Percentiles rank a stretch among this genome's conserved stretches.
Evolutionary conservation across 2,797 vertebrate species (phyloP).

Genomic region (Parauchenoglanis ngamensis): DNA sequence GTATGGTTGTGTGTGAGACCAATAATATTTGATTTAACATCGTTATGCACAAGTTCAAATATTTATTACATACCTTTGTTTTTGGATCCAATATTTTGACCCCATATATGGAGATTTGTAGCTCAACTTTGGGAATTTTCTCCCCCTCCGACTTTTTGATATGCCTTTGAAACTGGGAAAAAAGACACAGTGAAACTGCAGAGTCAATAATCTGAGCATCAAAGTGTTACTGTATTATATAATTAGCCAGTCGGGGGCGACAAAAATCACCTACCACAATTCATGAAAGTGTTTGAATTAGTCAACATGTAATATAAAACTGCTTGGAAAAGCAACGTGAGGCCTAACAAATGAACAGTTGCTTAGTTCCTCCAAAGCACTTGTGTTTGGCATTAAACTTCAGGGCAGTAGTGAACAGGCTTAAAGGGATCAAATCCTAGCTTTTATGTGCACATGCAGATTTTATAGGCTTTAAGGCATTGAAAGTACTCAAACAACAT

Average conservation of each 20-base stretch:
- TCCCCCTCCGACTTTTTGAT: constrained; percentile 91
- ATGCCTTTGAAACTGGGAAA: constrained; percentile 83
- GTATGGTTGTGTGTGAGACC: background rate
- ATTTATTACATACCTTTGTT: constrained; percentile 75
- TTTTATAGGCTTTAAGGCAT: background rate
- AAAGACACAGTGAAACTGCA: constrained; percentile 5
- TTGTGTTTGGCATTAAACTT: background rate
- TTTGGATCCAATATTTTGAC: constrained; percentile 87
- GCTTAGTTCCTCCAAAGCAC: background rate
- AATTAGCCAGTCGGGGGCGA: constrained; percentile 28
- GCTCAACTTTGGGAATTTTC: constrained; percentile 85
- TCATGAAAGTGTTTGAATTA: background rate
- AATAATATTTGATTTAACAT: background rate
- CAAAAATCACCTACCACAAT: constrained; percentile 2
- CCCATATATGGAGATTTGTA: constrained; percentile 88
- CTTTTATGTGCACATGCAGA: background rate
- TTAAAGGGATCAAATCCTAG: background rate
- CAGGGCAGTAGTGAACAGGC: background rate
- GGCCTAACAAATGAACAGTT: background rate
- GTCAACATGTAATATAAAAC: background rate
- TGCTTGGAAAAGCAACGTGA: background rate
- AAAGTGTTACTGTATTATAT: constrained; percentile 14
- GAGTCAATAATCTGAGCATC: constrained; percentile 7
- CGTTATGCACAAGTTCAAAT: background rate
- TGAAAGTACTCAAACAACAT: background rate